A percentile compares a stretch with the other conserved stretches of the same genome.
Evolutionary conservation across 1,140 invertebrate genomes (phyloP).

Genomic region (Coptotermes formosanus): DNA sequence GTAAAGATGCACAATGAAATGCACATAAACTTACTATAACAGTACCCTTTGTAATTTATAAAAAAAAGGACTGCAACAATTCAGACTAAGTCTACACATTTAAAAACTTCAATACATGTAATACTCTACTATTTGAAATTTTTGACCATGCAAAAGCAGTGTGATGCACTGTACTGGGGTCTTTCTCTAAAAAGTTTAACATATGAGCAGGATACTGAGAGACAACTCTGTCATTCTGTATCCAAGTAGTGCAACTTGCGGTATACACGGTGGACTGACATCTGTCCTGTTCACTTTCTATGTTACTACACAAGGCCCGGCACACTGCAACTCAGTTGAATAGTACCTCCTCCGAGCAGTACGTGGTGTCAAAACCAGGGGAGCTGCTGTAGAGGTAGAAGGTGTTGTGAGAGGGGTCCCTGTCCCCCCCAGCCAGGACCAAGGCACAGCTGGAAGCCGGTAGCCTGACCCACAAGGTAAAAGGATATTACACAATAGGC

Average conservation of each 20-base stretch:
- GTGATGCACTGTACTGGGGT: no score
- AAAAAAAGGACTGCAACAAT: no score
- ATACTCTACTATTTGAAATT: no score
- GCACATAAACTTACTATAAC: no score
- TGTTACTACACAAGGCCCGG: slow-evolving; percentile 18
- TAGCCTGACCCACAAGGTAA: slow-evolving; percentile 47
- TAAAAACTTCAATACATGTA: no score
- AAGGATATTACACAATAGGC: slow-evolving; percentile 3
- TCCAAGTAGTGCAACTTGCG: neutral
- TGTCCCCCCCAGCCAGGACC: slow-evolving; percentile 48
- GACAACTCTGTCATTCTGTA: no score
- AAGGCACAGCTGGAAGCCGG: slow-evolving; percentile 49
- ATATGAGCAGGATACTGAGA: no score
- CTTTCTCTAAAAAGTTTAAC: no score
- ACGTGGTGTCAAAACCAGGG: slow-evolving; percentile 52
- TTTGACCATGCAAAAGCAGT: no score
- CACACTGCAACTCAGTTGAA: slow-evolving; percentile 23
- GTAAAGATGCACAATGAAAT: no score
- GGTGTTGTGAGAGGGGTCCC: slow-evolving; percentile 38
- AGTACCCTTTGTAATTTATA: no score
- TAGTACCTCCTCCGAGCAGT: slow-evolving; percentile 44
- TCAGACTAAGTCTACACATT: no score
- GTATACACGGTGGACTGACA: neutral
- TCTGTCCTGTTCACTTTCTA: neutral
- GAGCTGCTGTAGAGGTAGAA: slow-evolving; percentile 45